Percentiles rank a stretch among this genome's conserved stretches.
Evolutionary conservation across 2,888 invertebrate genomes (phyloP).

Genomic region (Nymphalis polychloros): DNA sequence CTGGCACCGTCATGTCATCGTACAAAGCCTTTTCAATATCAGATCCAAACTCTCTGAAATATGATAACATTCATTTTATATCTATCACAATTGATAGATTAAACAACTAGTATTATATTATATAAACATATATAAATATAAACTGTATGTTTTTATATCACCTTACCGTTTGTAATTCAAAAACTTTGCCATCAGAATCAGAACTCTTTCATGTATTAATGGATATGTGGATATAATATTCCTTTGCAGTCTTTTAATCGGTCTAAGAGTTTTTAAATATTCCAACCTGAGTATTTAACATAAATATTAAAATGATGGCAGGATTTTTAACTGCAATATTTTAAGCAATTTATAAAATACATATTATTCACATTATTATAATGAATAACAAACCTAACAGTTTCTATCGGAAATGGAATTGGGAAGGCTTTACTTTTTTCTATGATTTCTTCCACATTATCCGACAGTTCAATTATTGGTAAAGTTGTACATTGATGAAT

Average conservation of each 20-base stretch:
- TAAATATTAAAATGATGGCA: not conserved
- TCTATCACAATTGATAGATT: no score
- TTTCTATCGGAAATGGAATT: conserved; percentile 52
- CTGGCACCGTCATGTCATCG: conserved; percentile 78
- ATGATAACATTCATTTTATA: conserved; percentile 5
- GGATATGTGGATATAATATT: conserved; percentile 84
- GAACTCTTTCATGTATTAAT: conserved; percentile 84
- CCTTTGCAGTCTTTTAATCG: conserved; percentile 60
- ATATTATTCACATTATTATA: not conserved
- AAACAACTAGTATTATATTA: not conserved
- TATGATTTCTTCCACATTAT: conserved; percentile 47
- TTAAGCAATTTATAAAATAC: not conserved
- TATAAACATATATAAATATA: no score
- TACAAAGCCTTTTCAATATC: conserved; percentile 79
- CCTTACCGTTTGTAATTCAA: conserved; percentile 82
- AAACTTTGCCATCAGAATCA: conserved; percentile 83
- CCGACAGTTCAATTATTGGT: conserved; percentile 43
- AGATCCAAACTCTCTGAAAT: conserved; percentile 72
- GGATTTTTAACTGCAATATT: no score
- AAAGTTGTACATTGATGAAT: conserved; percentile 45
- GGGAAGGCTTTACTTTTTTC: conserved; percentile 51
- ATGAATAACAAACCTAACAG: conserved; percentile 44
- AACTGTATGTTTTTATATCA: not conserved
- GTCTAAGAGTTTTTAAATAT: conserved; percentile 55
- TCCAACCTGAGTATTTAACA: conserved; percentile 55